phyloP scores from a whole-genome alignment of 2,888 invertebrate genomes.

The Sturmia bella region DNA sequence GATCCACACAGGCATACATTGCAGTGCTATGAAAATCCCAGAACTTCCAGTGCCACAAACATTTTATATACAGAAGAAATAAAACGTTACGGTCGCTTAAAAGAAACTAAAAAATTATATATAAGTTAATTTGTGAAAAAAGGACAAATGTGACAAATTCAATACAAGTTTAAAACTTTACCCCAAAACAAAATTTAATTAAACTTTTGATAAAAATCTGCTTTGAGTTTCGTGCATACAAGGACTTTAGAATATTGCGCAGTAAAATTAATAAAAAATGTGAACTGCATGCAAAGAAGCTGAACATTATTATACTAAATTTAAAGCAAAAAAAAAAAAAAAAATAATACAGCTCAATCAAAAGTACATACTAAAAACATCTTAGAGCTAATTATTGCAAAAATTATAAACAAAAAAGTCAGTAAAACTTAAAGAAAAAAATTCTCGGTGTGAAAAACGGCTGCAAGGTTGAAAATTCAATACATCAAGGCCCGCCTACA shows the following conservation, averaged over 20 bases:
- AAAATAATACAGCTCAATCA: too few relatives aligned
- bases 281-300: too few relatives aligned
- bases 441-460: constrained; percentile 69
- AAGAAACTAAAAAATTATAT: constrained; percentile 13
- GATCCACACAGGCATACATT: constrained; percentile 65
- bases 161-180: not conserved
- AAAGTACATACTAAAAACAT: not conserved
- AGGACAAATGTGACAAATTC: constrained; percentile 1
- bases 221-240: constrained; percentile 5
- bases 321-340: too few relatives aligned
- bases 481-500: constrained; percentile 74
- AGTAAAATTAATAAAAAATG: not conserved
- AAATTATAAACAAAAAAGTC: not conserved
- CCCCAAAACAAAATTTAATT: not conserved
- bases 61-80: constrained; percentile 73
- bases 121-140: constrained; percentile 41
- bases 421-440: constrained; percentile 17
- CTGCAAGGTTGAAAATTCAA: constrained; percentile 71
- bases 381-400: not conserved
- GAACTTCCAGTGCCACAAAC: constrained; percentile 74
- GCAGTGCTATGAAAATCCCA: constrained; percentile 67
- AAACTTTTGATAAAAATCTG: not conserved
- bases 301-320: too few relatives aligned
- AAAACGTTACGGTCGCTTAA: constrained; percentile 52
- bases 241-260: constrained; percentile 36